Base-by-base conservation (phyloP, 30 jellyfish, hydroid and myxozoan species). In the Euphysa ruthae region DNA sequence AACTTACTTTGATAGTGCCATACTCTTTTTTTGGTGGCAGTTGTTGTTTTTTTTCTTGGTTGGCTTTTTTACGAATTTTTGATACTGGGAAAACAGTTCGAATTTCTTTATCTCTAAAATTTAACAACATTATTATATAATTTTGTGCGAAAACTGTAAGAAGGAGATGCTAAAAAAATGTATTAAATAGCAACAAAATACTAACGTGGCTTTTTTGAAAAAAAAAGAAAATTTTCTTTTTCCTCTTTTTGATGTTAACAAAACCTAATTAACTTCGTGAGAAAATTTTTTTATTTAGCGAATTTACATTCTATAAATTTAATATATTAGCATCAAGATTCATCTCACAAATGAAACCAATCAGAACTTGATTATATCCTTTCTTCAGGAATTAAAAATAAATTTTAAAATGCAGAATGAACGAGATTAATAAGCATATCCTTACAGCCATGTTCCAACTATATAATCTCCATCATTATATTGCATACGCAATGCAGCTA, bases 401-500 rank as follows among this genome's bases (percentile, higher is more conserved):
- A 27, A 13, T 13, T 2, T 3, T 16, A 56, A 56, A 56, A 10
- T 20, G 32, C 30, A 7, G 8, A 10, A 52, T 7, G 30, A 10
- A 52, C 30, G 23, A 8, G 4, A 2, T 46, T 46, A 63, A 6
- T 16, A 38, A 63, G 27, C 55, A 62, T 14, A 33, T 18, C 19
- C 94, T 56, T 70, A 88, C 98, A 88, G 80, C 98, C 98, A 88
- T 24, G 92, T 79, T 18, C 95, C 95, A 3, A 73, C 72, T 55
- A 73, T 69, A 74, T 62, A 70, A 71, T 81, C 98, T 27, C 97
- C 97, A 24, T 81, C 94, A 4, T 73, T 29, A 78, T 82, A 79
- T 77, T 88, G 98, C 70, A 88, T 63, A 15, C 98, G 95, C 22
- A 88, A 63, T 0, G 95, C 98, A 33, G 94, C 97, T 73, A 87